Evolutionary conservation across 92 coral and sea anemone species (phyloP).

Genomic region (Virgularia gustaviana): DNA sequence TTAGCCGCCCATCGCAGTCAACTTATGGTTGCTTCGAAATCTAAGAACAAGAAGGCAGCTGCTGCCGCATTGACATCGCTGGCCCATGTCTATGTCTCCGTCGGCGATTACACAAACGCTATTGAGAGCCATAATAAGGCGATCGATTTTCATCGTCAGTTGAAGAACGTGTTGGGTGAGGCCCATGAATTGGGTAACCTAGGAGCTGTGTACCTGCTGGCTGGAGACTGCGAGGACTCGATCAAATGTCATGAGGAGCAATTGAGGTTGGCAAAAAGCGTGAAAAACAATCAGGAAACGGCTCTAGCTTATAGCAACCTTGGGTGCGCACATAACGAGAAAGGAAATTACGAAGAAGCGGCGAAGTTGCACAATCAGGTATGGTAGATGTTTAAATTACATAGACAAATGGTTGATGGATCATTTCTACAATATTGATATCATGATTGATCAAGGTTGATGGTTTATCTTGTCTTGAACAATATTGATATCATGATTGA

Average conservation of each 20-base stretch:
- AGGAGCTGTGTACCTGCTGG: conserved; percentile 88
- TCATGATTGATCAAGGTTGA: no score
- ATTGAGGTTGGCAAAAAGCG: conserved; percentile 67
- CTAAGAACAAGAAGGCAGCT: conserved; percentile 75
- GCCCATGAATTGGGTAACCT: conserved; percentile 87
- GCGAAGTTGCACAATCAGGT: conserved; percentile 62
- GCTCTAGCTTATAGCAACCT: conserved; percentile 88
- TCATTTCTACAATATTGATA: no score
- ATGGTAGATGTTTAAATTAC: no score
- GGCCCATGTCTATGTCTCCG: conserved; percentile 86
- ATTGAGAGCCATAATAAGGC: conserved; percentile 85
- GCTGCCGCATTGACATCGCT: conserved; percentile 82
- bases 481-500: no score
- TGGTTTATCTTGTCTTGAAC: no score
- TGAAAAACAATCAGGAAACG: conserved; percentile 70
- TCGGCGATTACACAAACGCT: conserved; percentile 75
- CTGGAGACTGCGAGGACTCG: conserved; percentile 74
- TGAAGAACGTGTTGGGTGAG: conserved; percentile 75
- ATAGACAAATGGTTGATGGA: no score
- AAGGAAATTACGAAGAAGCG: conserved; percentile 76
- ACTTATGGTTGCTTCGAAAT: conserved; percentile 76
- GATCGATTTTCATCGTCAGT: conserved; percentile 69
- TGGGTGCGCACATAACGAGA: conserved; percentile 86
- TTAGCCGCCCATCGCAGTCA: conserved; percentile 75
- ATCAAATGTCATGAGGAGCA: conserved; percentile 81